Evolutionary conservation across 2,797 vertebrate genomes (phyloP).

Genomic region (Phoebastria nigripes): DNA sequence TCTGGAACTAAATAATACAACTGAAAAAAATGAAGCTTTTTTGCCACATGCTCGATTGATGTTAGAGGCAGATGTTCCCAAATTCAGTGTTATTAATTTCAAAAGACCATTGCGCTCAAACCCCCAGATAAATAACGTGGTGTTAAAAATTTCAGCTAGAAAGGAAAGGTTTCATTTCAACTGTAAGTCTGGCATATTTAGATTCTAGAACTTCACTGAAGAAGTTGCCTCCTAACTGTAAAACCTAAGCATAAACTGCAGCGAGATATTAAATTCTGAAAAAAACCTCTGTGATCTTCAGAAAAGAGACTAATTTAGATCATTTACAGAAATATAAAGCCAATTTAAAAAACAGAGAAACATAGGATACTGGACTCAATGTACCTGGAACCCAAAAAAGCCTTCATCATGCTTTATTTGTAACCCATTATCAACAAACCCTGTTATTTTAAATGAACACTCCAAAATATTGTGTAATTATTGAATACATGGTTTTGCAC

Average conservation of each 20-base stretch:
- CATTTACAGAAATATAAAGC: not conserved
- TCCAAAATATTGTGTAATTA: not conserved
- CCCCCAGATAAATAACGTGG: not conserved
- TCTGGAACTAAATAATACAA: not conserved
- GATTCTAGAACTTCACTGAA: not conserved
- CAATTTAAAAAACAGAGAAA: not conserved
- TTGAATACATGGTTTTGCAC: not conserved
- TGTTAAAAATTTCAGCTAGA: not conserved
- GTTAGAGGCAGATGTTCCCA: not conserved
- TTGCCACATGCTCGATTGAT: rapidly evolving
- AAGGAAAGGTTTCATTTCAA: not conserved
- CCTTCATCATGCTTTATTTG: not conserved
- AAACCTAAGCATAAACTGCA: not conserved
- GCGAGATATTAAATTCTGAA: not conserved
- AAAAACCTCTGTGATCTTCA: not conserved
- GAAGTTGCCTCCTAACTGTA: not conserved
- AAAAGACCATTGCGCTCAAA: not conserved
- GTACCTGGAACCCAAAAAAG: not conserved
- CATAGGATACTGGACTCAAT: not conserved
- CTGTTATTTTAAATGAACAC: not conserved
- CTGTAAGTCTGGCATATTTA: not conserved
- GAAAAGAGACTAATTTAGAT: not conserved
- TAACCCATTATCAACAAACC: not conserved
- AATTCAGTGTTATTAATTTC: not conserved
- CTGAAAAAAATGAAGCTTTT: not conserved